These are phyloP conservation scores for Mobula birostris DNA, from an alignment of 2,113 vertebrate genomes.

Conservation along the genomic window DNA sequence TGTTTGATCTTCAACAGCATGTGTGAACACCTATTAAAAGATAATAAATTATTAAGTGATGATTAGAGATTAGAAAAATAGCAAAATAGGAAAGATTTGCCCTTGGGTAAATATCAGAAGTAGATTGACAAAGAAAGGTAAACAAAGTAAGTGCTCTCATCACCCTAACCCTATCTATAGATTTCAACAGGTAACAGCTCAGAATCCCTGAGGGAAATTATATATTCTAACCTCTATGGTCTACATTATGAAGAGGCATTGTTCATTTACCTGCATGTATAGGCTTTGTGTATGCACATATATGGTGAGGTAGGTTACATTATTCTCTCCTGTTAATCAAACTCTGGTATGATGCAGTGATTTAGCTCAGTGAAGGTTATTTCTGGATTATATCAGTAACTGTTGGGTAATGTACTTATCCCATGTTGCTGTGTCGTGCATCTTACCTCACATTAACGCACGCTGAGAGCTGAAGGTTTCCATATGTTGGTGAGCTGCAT, in stretches of 20 bases:
- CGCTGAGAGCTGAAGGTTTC: background rate
- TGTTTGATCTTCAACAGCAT: background rate
- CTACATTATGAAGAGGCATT: background rate
- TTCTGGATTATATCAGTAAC: background rate
- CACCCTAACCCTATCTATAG: background rate
- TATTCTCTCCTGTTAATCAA: background rate
- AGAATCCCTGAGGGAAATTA: background rate
- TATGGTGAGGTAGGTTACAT: background rate
- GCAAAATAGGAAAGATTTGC: background rate
- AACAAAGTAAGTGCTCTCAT: background rate
- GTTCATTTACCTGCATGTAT: background rate
- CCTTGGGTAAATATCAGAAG: background rate
- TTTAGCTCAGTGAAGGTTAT: background rate
- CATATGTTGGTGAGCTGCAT: background rate
- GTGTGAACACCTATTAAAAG: background rate
- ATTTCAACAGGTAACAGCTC: constrained; percentile 25
- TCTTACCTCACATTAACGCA: background rate
- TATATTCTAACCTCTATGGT: background rate
- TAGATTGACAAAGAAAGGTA: background rate
- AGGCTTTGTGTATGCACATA: background rate
- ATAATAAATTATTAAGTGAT: background rate
- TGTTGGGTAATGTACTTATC: too few relatives aligned
- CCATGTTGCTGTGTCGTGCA: background rate
- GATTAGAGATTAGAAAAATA: background rate
- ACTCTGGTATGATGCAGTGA: background rate